Conservation (phyloP, 1,140 invertebrate species). For the Campodea augens region DNA sequence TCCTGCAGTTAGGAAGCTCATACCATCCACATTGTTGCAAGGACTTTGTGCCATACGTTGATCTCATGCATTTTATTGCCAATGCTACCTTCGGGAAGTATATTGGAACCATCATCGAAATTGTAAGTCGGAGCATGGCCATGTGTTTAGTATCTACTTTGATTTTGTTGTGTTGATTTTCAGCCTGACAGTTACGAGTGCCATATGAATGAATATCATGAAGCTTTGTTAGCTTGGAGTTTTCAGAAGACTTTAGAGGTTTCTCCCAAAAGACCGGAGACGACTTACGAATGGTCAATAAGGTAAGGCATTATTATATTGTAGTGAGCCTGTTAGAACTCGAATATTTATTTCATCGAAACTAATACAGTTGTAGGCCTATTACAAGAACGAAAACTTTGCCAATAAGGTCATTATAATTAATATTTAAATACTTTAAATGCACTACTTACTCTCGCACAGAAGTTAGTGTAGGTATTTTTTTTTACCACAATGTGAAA, state of each 20-base stretch:
- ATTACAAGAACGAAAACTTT: too few species aligned
- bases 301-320: conserved; percentile 21
- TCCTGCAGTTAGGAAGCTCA: conserved; percentile 49
- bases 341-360: too few species aligned
- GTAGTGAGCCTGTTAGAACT: too few species aligned
- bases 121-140: conserved; percentile 14
- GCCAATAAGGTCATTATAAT: not conserved
- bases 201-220: conserved; percentile 48
- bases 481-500: too few species aligned
- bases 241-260: conserved; percentile 35
- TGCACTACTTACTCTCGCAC: too few species aligned
- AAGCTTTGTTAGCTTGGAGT: conserved; percentile 52
- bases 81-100: conserved; percentile 58
- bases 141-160: not conserved
- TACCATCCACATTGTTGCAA: conserved; percentile 44
- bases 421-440: too few species aligned
- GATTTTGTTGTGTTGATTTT: not conserved
- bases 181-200: not conserved
- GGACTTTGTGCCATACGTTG: conserved; percentile 50
- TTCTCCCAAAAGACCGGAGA: conserved; percentile 9
- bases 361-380: too few species aligned
- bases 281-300: conserved; percentile 24
- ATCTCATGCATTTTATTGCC: conserved; percentile 59
- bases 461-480: too few species aligned
- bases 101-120: conserved; percentile 31